Percentiles rank a stretch among this genome's conserved stretches.
phyloP scores from a whole-genome alignment of 2,797 vertebrate genomes.

The Lithobates sylvaticus region DNA sequence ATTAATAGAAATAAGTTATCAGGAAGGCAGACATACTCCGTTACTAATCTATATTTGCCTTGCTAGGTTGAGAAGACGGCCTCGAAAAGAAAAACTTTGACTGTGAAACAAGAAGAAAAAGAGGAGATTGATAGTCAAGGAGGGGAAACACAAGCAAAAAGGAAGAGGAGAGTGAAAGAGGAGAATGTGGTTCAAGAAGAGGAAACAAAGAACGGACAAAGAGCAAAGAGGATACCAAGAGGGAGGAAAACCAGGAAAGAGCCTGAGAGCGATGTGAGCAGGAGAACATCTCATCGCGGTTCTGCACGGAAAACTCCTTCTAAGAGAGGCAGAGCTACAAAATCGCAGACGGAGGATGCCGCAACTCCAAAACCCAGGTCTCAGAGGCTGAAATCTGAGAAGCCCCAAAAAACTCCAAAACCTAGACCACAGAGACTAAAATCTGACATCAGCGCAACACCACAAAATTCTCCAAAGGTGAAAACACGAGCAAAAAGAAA shows the following conservation, averaged over 20 bases:
- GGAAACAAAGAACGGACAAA: background rate
- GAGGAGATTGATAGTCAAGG: background rate
- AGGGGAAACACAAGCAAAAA: background rate
- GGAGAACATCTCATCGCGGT: background rate
- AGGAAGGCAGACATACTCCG: too few species aligned
- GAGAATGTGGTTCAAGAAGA: background rate
- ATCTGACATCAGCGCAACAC: background rate
- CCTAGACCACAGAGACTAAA: background rate
- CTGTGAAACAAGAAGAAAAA: slow-evolving; percentile 22
- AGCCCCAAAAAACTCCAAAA: background rate
- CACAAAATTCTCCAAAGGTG: slow-evolving; percentile 1
- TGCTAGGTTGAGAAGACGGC: slow-evolving; percentile 16
- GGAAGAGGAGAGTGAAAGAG: background rate
- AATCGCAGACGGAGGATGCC: background rate
- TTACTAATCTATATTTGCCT: background rate
- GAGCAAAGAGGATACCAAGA: background rate
- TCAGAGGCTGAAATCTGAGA: background rate
- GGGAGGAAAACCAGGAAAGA: background rate
- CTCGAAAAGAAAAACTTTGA: slow-evolving; percentile 38
- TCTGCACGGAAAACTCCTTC: background rate
- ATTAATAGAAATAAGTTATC: too few species aligned
- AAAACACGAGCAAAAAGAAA: slow-evolving; percentile 15
- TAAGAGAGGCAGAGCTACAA: background rate
- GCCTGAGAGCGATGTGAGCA: background rate
- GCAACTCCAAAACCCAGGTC: background rate